Evolutionary conservation across 2,888 invertebrate genomes (phyloP), one percentile per base, ranked within the genome.

Genomic region (Ectropis crepuscularia): DNA sequence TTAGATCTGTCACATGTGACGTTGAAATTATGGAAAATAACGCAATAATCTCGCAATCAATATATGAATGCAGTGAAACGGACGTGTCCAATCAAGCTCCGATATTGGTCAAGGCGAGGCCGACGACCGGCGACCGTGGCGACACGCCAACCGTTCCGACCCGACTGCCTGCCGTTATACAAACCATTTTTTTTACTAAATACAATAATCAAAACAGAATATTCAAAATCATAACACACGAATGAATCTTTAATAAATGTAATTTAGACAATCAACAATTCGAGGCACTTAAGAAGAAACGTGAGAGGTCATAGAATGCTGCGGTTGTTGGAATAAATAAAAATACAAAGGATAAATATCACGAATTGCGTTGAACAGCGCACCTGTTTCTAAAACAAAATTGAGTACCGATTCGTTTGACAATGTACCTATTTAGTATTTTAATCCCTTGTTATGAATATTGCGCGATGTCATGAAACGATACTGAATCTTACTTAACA

Each of bases 21-120:
- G 65, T 73, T 75, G 45, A 75, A 71, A 70, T 77, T 79, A 80
- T 75, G 77, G 75, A 75, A 79, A 81, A 76, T 72, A 76, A 75
- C 73, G 70, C 67, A 70, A 71, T 81, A 76, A 82, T 79, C 74
- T 77, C 72, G 77, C 79, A 84, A 86, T 87, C 82, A 79, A 80
- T 82, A 86, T 85, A 81, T 82, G 80, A 74, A 75, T 75, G 77
- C 72, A 77, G 77, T 73, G 72, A 77, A 75, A 76, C 80, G 78
- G 83, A 83, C 83, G 84, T 83, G 83, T 84, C 81, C 74, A 75
- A 77, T 79, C 79, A 76, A 76, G 82, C 75, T 79, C 80, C 79
- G 80, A 91, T 86, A 79, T 89, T 90, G 91, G 91, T 91, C 91
- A 91, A 91, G 91, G 91, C 86, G 79, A 89, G 84, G 84, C 84